Percentiles rank a stretch among this genome's conserved stretches.
These are phyloP conservation scores for Zaprionus nigranus DNA, from an alignment of 1,140 invertebrate species.

Conservation along the genomic window DNA sequence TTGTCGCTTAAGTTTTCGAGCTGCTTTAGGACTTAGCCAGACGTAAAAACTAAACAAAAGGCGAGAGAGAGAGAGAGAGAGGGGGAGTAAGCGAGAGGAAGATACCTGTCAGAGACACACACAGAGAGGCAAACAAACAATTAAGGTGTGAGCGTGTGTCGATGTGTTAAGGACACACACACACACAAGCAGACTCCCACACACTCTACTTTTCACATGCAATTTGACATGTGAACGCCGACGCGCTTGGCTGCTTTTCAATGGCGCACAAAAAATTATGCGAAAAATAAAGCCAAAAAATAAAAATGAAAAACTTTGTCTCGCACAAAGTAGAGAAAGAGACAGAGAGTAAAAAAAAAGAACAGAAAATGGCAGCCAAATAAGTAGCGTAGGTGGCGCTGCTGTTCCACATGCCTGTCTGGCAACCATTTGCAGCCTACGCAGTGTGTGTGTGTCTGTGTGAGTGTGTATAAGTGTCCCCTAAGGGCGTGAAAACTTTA, in stretches of 20 bases:
- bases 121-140: conserved; percentile 69
- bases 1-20: conserved; percentile 73
- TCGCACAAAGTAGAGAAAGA: conserved; percentile 32
- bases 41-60: conserved; percentile 81
- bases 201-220: conserved; percentile 44
- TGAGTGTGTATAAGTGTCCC: neutral
- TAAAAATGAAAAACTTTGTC: conserved; percentile 44
- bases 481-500: neutral
- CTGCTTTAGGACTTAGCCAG: conserved; percentile 76
- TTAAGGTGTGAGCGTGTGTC: conserved; percentile 51
- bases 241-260: conserved; percentile 63
- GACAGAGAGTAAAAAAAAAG: conserved; percentile 19
- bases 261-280: conserved; percentile 70
- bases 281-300: conserved; percentile 69
- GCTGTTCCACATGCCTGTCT: neutral
- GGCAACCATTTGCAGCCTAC: neutral
- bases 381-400: neutral
- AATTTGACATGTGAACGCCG: conserved; percentile 49
- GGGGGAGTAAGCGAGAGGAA: neutral
- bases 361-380: neutral
- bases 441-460: neutral
- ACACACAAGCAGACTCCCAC: conserved; percentile 26
- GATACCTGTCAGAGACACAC: conserved; percentile 36
- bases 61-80: conserved; percentile 33
- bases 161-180: conserved; percentile 43